Percentiles rank a stretch among this genome's conserved stretches.
phyloP scores from a whole-genome alignment of 2,888 invertebrate species.

The Erebia aethiops region DNA sequence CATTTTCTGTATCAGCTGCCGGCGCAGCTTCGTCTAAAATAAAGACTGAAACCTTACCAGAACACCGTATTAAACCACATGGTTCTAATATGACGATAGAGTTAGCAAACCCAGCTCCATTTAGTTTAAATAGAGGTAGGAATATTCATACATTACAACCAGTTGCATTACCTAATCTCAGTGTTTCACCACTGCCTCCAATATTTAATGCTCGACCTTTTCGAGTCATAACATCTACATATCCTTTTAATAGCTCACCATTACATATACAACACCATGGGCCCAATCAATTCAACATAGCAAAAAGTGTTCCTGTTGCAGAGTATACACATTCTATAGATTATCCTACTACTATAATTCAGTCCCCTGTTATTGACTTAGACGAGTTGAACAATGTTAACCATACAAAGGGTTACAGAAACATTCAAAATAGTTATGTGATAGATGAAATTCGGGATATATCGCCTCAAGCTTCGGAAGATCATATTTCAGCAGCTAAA shows the following conservation, averaged over 20 bases:
- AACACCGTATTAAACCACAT: conserved; percentile 48
- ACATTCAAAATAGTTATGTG: conserved; percentile 67
- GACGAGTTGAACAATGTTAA: conserved; percentile 62
- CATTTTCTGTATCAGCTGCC: conserved; percentile 66
- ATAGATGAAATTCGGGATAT: conserved; percentile 75
- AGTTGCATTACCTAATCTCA: conserved; percentile 86
- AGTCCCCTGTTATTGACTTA: conserved; percentile 87
- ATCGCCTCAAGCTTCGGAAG: conserved; percentile 79
- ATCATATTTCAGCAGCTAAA: conserved; percentile 71
- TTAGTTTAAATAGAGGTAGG: conserved; percentile 71
- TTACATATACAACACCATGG: conserved; percentile 58
- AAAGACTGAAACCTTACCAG: conserved; percentile 67
- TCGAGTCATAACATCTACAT: conserved; percentile 56
- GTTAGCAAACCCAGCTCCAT: conserved; percentile 72
- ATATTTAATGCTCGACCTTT: conserved; percentile 85
- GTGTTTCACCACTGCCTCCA: conserved; percentile 84
- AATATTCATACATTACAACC: conserved; percentile 80
- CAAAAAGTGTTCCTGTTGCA: conserved; percentile 86
- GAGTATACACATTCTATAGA: conserved; percentile 88
- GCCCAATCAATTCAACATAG: conserved; percentile 75
- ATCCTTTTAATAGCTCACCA: conserved; percentile 57
- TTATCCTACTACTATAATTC: conserved; percentile 87
- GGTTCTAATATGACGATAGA: conserved; percentile 64
- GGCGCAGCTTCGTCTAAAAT: conserved; percentile 73
- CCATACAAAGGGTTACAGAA: conserved; percentile 68